Evolutionary conservation across 2,888 invertebrate genomes (phyloP).

Genomic region (Epinotia brunnichana): DNA sequence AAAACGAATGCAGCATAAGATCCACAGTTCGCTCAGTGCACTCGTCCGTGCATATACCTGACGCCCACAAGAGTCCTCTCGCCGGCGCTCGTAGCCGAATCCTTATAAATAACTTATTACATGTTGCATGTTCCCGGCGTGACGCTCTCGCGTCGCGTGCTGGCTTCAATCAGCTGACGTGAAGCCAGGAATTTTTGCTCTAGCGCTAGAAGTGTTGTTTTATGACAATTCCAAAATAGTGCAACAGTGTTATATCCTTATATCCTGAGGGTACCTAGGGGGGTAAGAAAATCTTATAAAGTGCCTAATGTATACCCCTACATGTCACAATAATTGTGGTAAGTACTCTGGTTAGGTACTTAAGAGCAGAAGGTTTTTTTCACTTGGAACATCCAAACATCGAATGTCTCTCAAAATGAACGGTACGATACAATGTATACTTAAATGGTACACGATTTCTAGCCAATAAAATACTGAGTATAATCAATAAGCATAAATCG

Average conservation of each 20-base stretch:
- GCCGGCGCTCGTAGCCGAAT: conserved; percentile 52
- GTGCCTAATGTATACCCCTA: neutral
- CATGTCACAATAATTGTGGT: neutral
- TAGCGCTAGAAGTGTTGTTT: neutral
- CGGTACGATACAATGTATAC: neutral
- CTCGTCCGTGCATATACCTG: conserved; percentile 33
- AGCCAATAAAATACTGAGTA: conserved; percentile 61
- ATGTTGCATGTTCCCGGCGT: conserved; percentile 51
- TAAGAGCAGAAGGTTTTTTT: neutral
- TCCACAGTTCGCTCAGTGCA: conserved; percentile 19
- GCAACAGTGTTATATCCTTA: no score
- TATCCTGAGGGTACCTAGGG: no score
- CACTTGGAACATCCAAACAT: neutral
- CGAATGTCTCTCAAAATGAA: neutral
- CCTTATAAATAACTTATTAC: conserved; percentile 74
- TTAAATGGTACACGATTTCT: conserved; percentile 45
- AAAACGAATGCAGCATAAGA: conserved; percentile 17
- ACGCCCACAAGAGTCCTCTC: conserved; percentile 33
- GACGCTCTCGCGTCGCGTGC: conserved; percentile 54
- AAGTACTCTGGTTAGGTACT: neutral
- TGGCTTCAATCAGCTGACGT: conserved; percentile 49
- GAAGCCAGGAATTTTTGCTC: conserved; percentile 21
- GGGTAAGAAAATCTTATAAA: no score
- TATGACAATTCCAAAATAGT: neutral
- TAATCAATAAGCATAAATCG: conserved; percentile 74